Base-by-base conservation (phyloP, 2,888 invertebrate species). In the Mycalesis mineus region DNA sequence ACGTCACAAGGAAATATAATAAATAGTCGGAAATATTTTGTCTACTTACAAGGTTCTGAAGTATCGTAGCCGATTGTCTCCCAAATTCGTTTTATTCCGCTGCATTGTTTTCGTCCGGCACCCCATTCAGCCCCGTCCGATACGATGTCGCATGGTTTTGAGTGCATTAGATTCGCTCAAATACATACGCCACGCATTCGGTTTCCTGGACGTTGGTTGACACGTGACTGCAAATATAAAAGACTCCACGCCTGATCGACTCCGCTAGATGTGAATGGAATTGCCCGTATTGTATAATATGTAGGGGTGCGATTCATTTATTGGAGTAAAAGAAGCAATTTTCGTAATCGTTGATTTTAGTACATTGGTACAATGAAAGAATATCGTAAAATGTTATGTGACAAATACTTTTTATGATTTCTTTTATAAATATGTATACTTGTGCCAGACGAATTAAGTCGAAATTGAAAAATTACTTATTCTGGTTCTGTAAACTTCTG, bases 91-190 rank as follows among this genome's bases (percentile, higher is more conserved):
- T 66, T 64, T 65, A 64, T 65, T 62, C 57, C 50, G 47, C 50
- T 63, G 61, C 54, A 68, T 74, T 75, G 72, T 73, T 72, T 51
- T 70, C 66, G 62, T 58, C 54, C 50, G 51, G 57, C 66, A 63
- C 69, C 70, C 70, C 56, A 65, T 57, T 66, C 67, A 53, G 69
- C 74, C 74, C 71, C 70, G 61, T 66, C 57, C 58, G 62, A 58
- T 53, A 60, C 59, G 56, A 74, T 77, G 80, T 83, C 82, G 76
- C 82, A 81, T 82, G 83, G 81, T 81, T 84, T 80, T 84, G 83
- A 88, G 88, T 86, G 81, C 84, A 87, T 88, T 89, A 87, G 88
- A 80, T 78, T 78, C 86, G 87, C 84, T 82, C 82, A 82, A 83
- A 82, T 80, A 80, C 82, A 82, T 82, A 75, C 78, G 73, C 70